Evolutionary conservation across 2,113 vertebrate genomes (phyloP).

Genomic region (Erinaceus europaeus): DNA sequence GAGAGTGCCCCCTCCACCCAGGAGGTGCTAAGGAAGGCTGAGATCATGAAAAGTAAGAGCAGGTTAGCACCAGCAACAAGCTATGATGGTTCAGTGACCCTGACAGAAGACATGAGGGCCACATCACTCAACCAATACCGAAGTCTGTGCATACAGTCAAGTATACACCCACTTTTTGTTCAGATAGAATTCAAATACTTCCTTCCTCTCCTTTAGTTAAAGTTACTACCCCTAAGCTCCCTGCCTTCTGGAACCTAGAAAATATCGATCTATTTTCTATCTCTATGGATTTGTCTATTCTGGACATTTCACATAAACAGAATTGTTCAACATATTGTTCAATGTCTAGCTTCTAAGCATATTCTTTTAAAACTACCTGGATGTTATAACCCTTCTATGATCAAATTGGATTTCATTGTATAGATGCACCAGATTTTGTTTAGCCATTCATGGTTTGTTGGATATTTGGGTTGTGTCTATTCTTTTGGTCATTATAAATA

Average conservation of each 20-base stretch:
- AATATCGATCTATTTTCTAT: not conserved
- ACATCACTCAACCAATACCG: not conserved
- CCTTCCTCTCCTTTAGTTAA: not conserved
- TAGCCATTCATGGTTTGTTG: not conserved
- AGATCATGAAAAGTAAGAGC: not conserved
- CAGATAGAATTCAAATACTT: not conserved
- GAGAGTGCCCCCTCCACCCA: no score
- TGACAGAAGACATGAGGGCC: not conserved
- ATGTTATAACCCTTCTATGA: not conserved
- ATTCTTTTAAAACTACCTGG: not conserved
- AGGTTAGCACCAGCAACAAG: not conserved
- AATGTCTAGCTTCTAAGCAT: not conserved
- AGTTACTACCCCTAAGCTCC: not conserved
- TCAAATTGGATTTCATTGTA: not conserved
- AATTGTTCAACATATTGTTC: accelerated
- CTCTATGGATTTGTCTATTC: not conserved
- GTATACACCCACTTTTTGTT: not conserved
- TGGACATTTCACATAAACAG: not conserved
- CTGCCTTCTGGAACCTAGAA: not conserved
- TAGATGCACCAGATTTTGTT: not conserved
- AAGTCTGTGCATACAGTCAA: not conserved
- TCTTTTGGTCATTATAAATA: not conserved
- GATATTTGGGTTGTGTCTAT: not conserved
- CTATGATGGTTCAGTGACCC: not conserved
- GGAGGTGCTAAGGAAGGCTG: not conserved